These are phyloP conservation scores for Calcarius lapponicus DNA, from an alignment of 2,797 vertebrate species.

Conservation along the genomic window DNA sequence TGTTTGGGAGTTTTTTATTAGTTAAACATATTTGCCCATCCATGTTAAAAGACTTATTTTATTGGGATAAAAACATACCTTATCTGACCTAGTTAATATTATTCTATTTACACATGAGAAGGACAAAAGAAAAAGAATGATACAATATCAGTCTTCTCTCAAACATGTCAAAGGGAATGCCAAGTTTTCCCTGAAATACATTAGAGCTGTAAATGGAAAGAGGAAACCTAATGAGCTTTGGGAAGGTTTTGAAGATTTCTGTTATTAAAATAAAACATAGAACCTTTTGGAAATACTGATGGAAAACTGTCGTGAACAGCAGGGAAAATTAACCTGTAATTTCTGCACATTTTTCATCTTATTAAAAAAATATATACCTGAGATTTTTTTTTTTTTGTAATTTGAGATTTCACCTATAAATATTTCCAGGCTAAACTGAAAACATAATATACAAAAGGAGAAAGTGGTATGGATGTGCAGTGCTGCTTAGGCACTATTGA, in stretches of 20 bases:
- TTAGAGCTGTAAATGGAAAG: background rate
- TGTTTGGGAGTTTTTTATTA: background rate
- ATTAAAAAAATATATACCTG: background rate
- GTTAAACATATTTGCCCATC: background rate
- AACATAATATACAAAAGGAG: background rate
- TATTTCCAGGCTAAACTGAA: background rate
- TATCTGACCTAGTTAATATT: background rate
- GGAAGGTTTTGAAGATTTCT: background rate
- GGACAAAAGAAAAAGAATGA: accelerated
- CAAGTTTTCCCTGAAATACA: background rate
- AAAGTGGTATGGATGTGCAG: background rate
- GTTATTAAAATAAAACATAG: background rate
- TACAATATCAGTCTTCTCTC: background rate
- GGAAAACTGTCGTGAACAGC: background rate
- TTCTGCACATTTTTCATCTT: background rate
- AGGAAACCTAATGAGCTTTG: background rate
- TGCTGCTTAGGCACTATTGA: background rate
- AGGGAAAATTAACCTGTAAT: background rate
- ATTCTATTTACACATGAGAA: background rate
- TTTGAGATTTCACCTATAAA: background rate
- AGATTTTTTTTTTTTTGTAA: no score
- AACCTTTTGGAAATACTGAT: background rate
- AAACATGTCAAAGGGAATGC: background rate
- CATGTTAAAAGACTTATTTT: background rate
- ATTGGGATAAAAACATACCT: background rate